Conservation (phyloP, 1,140 invertebrate genomes). For the Aphelinus atriplicis region DNA sequence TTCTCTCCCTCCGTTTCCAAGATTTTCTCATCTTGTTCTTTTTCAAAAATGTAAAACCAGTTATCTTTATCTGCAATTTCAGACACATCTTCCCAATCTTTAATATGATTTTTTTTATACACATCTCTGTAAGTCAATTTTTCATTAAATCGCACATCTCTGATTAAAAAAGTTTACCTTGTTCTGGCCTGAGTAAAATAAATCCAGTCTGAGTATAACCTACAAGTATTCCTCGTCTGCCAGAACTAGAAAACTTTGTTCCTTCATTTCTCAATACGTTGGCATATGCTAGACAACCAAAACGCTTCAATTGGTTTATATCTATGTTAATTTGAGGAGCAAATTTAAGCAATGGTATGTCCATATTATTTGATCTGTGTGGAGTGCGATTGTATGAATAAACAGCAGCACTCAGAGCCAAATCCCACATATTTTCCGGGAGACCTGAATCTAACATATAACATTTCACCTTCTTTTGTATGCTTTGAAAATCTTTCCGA, state of each 20-base stretch:
- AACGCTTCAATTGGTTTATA: conserved; percentile 39
- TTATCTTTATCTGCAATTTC: conserved; percentile 13
- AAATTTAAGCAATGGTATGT: conserved; percentile 46
- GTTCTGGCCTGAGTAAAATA: conserved; percentile 28
- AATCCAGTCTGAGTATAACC: conserved; percentile 41
- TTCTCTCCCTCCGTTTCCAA: conserved; percentile 30
- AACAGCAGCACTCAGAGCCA: conserved; percentile 49
- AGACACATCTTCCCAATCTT: conserved; percentile 23
- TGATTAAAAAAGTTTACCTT: conserved; percentile 34
- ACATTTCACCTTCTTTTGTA: conserved; percentile 48
- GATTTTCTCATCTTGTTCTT: conserved; percentile 4
- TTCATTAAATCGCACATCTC: conserved; percentile 44
- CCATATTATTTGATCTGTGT: conserved; percentile 41
- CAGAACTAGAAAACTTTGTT: conserved; percentile 24
- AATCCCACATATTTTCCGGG: conserved; percentile 51
- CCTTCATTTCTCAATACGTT: conserved; percentile 17
- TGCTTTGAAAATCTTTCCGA: conserved; percentile 53
- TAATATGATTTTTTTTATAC: conserved; percentile 26
- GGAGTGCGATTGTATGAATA: conserved; percentile 50
- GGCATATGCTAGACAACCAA: conserved; percentile 39
- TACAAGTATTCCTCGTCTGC: conserved; percentile 16
- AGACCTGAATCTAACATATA: conserved; percentile 50
- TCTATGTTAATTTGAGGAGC: conserved; percentile 26
- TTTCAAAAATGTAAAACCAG: conserved; percentile 32
- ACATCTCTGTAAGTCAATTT: conserved; percentile 39